Base-by-base conservation (phyloP, 2,888 invertebrate species). In the Meloe dianella region DNA sequence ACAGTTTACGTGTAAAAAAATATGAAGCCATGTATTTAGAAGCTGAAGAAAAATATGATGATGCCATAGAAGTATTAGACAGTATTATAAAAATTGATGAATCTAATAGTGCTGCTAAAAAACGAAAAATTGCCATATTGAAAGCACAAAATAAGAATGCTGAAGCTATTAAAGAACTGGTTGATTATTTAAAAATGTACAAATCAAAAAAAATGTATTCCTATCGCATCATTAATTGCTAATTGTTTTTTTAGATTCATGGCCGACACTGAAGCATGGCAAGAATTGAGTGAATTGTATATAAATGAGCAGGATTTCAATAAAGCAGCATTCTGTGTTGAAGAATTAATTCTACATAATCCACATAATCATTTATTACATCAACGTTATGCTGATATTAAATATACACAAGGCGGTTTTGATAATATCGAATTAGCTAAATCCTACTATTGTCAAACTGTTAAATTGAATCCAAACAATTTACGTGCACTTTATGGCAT, bases 241-340 rank as follows among this genome's bases (percentile, higher is more conserved):
- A n/a, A n/a, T n/a, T n/a, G n/a, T n/a, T 27, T 70, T 73, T 77
- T 9, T 77, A 96, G 96, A 81, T 97, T 82, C 83, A 95, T 96
- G 93, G 94, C 95, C 35, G 99, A 99, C 83, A 93, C 93, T 82
- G 99, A 99, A 84, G 98, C 94, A 3, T 99, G 99, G 99, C 94
- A 97, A 84, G 98, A 99, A 85, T 86, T 99, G 67, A 93, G 95
- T 79, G 94, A 95, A 81, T 84, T 99, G 69, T 99, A 98, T 86
- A 86, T 98, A 69, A 87, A 89, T 70, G 93, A 95, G 82, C 91
- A 92, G 75, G 98, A 99, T 79, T 96, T 93, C 80, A 86, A 89
- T 24, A 95, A 96, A 84, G 98, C 98, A 58, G 93, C 92, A 4
- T 98, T 96, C 86, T 98, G 98, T 85, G 91, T 96, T 84, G 98